These are phyloP conservation scores for Bugulina stolonifera DNA, from an alignment of 2,888 invertebrate species.

Conservation along the genomic window DNA sequence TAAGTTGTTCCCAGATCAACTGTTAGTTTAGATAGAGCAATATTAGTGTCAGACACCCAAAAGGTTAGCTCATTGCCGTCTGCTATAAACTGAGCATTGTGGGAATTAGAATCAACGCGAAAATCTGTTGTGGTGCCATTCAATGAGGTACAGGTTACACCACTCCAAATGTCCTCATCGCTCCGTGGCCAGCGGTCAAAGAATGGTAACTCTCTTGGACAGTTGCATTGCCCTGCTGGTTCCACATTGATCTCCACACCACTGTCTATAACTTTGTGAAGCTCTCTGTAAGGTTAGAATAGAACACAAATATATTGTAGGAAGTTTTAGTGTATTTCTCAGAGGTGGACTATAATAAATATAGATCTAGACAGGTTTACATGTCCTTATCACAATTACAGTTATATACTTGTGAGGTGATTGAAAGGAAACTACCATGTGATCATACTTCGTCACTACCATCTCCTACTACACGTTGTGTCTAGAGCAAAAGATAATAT, in stretches of 20 bases:
- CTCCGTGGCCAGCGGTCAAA: background rate
- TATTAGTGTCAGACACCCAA: background rate
- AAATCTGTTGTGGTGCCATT: background rate
- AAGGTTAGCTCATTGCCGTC: background rate
- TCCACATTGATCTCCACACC: background rate
- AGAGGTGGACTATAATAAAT: no score
- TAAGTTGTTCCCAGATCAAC: conserved; percentile 1
- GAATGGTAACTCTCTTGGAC: background rate
- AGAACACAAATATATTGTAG: background rate
- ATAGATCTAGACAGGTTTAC: no score
- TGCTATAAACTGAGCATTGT: background rate
- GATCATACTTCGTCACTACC: no score
- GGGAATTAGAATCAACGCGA: background rate
- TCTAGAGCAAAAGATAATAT: no score
- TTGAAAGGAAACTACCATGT: no score
- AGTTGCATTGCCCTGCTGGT: background rate
- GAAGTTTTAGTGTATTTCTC: no score
- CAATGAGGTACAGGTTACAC: background rate
- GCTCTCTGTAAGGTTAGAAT: background rate
- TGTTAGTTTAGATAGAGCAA: background rate
- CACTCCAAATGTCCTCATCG: background rate
- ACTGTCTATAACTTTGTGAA: background rate
- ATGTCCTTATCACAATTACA: no score
- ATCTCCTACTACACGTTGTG: no score
- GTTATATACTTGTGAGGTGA: no score